Conservation (phyloP, 2,888 invertebrate species). For the Drymonia ruficornis region DNA sequence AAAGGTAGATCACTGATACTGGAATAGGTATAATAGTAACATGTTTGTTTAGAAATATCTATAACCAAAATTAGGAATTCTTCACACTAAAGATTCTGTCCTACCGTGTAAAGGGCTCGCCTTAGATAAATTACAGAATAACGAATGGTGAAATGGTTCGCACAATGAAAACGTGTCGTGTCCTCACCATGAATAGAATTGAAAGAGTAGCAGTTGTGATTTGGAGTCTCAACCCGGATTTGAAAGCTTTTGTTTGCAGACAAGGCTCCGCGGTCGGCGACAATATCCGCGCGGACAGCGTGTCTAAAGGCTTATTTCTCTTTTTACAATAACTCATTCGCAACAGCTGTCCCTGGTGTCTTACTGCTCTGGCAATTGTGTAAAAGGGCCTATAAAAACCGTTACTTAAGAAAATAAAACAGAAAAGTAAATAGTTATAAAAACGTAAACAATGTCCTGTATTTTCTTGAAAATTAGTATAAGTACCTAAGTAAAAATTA, state of each 20-base stretch:
- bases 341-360: conserved; percentile 18
- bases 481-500: no score
- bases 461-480: no score
- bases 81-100: not conserved
- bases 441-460: no score
- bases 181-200: conserved; percentile 34
- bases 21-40: no score
- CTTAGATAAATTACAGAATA: conserved; percentile 7
- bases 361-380: not conserved
- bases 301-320: conserved; percentile 39
- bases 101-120: not conserved
- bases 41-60: no score
- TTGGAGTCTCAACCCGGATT: conserved; percentile 59
- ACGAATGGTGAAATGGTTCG: conserved; percentile 19
- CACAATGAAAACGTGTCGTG: conserved; percentile 27
- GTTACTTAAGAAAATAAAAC: not conserved
- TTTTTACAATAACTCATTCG: conserved; percentile 35
- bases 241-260: conserved; percentile 47
- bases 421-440: not conserved
- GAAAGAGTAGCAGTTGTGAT: conserved; percentile 52
- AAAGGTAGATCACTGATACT: no score
- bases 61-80: no score
- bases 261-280: conserved; percentile 43
- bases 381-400: not conserved
- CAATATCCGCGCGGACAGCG: conserved; percentile 34